phyloP scores from a whole-genome alignment of 2,113 vertebrate genomes.

The Hippocampus mohnikei region DNA sequence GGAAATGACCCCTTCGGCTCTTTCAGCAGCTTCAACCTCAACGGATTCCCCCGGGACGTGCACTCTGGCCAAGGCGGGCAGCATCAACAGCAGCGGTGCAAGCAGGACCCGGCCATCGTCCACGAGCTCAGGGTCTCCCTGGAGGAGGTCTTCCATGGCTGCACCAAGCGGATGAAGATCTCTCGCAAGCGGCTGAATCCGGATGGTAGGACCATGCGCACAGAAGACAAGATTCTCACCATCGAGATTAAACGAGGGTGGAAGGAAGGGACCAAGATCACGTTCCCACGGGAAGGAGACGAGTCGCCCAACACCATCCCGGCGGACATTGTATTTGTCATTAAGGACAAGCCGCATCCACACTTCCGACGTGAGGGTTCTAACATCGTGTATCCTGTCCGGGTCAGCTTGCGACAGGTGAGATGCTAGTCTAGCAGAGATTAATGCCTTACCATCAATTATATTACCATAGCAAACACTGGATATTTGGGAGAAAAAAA shows the following conservation, averaged over 20 bases:
- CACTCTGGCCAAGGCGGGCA: conserved; percentile 82
- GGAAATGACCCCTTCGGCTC: conserved; percentile 86
- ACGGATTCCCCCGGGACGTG: conserved; percentile 91
- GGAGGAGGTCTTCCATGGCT: conserved; percentile 94
- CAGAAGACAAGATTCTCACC: conserved; percentile 95
- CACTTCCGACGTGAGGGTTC: conserved; percentile 95
- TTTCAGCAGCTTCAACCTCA: conserved; percentile 89
- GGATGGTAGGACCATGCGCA: conserved; percentile 87
- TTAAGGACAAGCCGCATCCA: conserved; percentile 95
- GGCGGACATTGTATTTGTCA: conserved; percentile 96
- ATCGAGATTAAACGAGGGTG: conserved; percentile 97
- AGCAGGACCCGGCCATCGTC: conserved; percentile 93
- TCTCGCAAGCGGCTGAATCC: conserved; percentile 91
- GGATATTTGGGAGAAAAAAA: too few species aligned
- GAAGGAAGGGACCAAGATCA: conserved; percentile 99
- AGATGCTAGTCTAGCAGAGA: conserved; percentile 29
- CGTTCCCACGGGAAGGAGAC: conserved; percentile 93
- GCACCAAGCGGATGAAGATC: conserved; percentile 97
- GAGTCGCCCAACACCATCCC: conserved; percentile 89
- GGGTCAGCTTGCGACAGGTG: conserved; percentile 92
- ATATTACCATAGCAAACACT: too few species aligned
- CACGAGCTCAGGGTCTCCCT: conserved; percentile 92
- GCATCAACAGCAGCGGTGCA: conserved; percentile 70
- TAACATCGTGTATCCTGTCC: conserved; percentile 90
- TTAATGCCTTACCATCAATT: too few species aligned